phyloP scores from a whole-genome alignment of 2,797 vertebrate genomes.

The Pangasius mekongensis region DNA sequence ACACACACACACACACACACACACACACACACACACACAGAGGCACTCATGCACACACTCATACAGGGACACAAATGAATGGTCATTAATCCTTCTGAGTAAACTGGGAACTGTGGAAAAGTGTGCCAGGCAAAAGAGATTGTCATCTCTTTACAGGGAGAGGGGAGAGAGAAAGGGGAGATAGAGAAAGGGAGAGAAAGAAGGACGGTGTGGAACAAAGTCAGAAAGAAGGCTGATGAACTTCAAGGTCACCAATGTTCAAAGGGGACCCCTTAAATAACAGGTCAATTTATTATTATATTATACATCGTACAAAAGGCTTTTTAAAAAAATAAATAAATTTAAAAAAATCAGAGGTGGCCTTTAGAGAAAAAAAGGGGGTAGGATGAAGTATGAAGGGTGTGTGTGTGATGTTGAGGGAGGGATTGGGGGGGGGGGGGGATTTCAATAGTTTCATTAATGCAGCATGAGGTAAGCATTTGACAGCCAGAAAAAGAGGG shows the following conservation, averaged over 20 bases:
- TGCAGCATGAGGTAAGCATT: constrained; percentile 62
- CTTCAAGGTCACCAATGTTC: constrained; percentile 58
- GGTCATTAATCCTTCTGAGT: constrained; percentile 89
- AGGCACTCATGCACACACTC: constrained; percentile 58
- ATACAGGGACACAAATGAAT: constrained; percentile 73
- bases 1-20: neutral
- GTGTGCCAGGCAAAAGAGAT: constrained; percentile 87
- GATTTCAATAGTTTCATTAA: constrained; percentile 59
- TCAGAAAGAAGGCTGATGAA: constrained; percentile 53
- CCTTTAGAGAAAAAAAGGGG: constrained; percentile 54
- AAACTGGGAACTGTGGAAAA: constrained; percentile 85
- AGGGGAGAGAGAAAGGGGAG: constrained; percentile 49
- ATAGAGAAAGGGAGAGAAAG: constrained; percentile 48
- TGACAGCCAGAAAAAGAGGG: constrained; percentile 59
- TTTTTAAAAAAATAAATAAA: neutral
- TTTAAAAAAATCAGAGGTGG: constrained; percentile 48
- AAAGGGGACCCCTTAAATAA: constrained; percentile 63
- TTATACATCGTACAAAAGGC: constrained; percentile 52
- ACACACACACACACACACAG: neutral
- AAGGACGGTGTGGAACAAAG: constrained; percentile 52
- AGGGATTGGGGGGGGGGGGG: constrained; percentile 4
- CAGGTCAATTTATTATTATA: constrained; percentile 69
- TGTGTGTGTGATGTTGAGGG: neutral
- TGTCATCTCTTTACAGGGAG: constrained; percentile 51
- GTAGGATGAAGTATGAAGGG: constrained; percentile 23